Percentiles rank a stretch among this genome's conserved stretches.
Evolutionary conservation across 2,797 vertebrate species (phyloP).

Genomic region (Hipposideros larvatus): DNA sequence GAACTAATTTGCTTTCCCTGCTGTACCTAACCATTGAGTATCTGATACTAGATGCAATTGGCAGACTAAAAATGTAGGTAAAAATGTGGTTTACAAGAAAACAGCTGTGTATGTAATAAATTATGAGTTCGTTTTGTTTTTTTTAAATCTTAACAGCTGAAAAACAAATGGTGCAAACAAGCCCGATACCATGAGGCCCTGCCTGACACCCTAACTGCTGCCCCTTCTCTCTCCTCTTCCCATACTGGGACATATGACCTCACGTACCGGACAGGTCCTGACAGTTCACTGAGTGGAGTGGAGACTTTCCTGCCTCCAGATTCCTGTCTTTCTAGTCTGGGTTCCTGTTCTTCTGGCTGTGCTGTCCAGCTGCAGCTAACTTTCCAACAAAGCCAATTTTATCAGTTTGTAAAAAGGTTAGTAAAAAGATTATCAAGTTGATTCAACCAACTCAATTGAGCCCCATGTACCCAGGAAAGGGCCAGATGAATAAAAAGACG

Average conservation of each 20-base stretch:
- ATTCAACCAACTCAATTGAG: not conserved
- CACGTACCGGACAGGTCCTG: not conserved
- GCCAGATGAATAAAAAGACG: constrained; percentile 4
- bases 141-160: not conserved
- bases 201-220: not conserved
- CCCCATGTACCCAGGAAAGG: not conserved
- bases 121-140: not conserved
- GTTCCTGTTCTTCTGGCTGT: not conserved
- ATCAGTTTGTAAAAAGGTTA: not conserved
- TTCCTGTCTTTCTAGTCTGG: not conserved
- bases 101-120: not conserved
- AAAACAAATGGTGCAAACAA: not conserved
- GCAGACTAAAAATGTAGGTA: not conserved
- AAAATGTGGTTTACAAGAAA: not conserved
- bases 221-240: not conserved
- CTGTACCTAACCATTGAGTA: not conserved
- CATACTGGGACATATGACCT: not conserved
- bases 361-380: not conserved
- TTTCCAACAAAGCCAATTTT: not conserved
- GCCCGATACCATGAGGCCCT: not conserved
- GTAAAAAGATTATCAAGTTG: not conserved
- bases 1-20: not conserved
- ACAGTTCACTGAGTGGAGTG: not conserved
- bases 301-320: not conserved
- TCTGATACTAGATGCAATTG: not conserved